Conservation (phyloP, 2,797 vertebrate genomes). For the Platalea minor region DNA sequence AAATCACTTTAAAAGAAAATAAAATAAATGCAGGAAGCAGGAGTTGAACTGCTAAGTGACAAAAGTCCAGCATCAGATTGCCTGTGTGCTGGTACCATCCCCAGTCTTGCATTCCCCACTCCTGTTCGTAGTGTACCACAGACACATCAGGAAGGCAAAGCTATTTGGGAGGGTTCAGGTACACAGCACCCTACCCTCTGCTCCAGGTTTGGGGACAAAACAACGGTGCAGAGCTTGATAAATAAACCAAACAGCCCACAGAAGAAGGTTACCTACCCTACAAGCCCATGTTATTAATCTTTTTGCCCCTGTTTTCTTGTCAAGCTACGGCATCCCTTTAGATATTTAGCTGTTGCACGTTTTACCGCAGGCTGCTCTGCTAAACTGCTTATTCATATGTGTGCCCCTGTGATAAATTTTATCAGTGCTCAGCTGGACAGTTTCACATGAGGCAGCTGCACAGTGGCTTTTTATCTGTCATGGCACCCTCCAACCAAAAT, state of each 20-base stretch:
- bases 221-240: not conserved
- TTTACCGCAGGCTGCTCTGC: slow-evolving; percentile 66
- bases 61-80: not conserved
- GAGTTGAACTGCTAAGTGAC: not conserved
- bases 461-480: slow-evolving; percentile 77
- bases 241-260: not conserved
- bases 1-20: not conserved
- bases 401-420: slow-evolving; percentile 76
- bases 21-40: not conserved
- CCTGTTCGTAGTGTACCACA: no score
- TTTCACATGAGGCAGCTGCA: slow-evolving; percentile 48
- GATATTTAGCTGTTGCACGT: slow-evolving; percentile 61
- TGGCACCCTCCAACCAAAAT: not conserved
- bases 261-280: not conserved
- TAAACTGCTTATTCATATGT: slow-evolving; percentile 51
- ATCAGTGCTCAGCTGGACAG: slow-evolving; percentile 70
- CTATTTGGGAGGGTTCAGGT: not conserved
- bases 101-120: fast-evolving
- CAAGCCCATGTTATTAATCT: not conserved
- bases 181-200: not conserved
- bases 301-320: not conserved
- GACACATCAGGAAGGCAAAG: not conserved
- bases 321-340: slow-evolving; percentile 38
- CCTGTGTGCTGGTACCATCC: not conserved
- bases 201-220: not conserved